Base-by-base conservation (phyloP, 1,140 invertebrate genomes). In the Elysia chlorotica region DNA sequence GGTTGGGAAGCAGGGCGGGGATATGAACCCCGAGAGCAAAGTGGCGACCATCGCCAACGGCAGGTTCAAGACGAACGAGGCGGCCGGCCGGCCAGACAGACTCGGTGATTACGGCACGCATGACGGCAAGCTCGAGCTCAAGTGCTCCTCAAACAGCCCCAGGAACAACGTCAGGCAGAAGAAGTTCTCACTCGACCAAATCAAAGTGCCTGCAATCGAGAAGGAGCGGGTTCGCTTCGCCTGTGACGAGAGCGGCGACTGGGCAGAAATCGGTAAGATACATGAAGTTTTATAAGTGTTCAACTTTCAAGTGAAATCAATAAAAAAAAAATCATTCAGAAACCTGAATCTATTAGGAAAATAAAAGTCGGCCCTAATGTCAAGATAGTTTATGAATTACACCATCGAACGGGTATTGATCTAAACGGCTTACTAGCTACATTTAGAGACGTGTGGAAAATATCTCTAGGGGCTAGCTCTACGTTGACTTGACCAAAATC, bases 171-270 rank as follows among this genome's bases (percentile, higher is more conserved):
- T 28, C n/a, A 17, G 28, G n/a, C 17, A 69, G 28, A 23, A 57
- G 17, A 69, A 69, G 33, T 69, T 69, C 30, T 76, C 71, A 31
- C 65, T 75, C 25, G 72, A 73, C 59, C 71, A 75, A 57, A 75
- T 73, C 62, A 36, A 70, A 41, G 72, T 76, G 25, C 68, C 71
- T 1, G 36, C 68, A 17, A 62, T 76, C 21, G 73, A 76, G 35
- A 57, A 65, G 6, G 73, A 74, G 25, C 30, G 71, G 17, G 36
- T 76, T 19, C 35, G 65, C 14, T 76, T 76, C 48, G 63, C 71
- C 17, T 62, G 68, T 37, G 48, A 65, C 19, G 68, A 74, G 21
- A 74, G 68, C 31, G 72, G 70, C 33, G 75, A 76, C 25, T 76
- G 66, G 48, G 72, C 71, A 31, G 72, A 74, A 30, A 71, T 76